Evolutionary conservation across 2,888 invertebrate species (phyloP), one percentile per base, ranked within the genome.

Genomic region (Mesorhabditis spiculigera): DNA sequence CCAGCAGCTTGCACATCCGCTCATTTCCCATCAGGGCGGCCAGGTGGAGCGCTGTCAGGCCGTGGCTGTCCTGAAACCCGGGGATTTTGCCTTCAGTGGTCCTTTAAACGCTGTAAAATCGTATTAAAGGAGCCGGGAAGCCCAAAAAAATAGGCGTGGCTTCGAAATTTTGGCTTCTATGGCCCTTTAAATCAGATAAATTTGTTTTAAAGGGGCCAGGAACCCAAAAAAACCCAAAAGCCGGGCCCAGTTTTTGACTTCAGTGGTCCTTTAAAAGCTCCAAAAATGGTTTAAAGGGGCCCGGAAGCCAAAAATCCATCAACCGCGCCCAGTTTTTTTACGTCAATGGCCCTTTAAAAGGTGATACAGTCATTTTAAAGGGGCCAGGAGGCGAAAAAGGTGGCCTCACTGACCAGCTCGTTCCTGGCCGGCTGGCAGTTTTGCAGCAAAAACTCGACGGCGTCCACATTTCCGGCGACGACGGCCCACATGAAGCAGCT

Each of bases 401-500:
- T 3, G 28, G 28, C 28, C 28, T 28, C 28, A 28, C 28, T 28
- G 28, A 73, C 69, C 63, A 71, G 67, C 44, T 72, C 73, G 44
- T 71, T 68, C 65, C 80, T n/a, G 67, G 77, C 72, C 4, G 78
- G 78, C 5, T 74, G 68, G 68, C 71, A 65, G 28, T 68, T 58
- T 67, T 74, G 71, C 3, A 80, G 70, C 28, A 80, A 67, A 63
- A 73, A 77, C 45, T 77, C 63, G 43, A 80, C 77, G 10, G 71
- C 75, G 43, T 80, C 77, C 6, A 76, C 66, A 50, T 81, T 81
- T 5, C 80, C 80, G 6, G 81, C 81, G 65, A 80, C 75, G 5
- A 83, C 83, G 2, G 84, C 84, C 84, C 84, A 84, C 84, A 84
- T 84, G 50, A 84, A 71, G 71, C 81, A 81, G 6, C 81, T 76